Conservation (phyloP, 2,888 invertebrate genomes). For the Cerastis rubricosa region DNA sequence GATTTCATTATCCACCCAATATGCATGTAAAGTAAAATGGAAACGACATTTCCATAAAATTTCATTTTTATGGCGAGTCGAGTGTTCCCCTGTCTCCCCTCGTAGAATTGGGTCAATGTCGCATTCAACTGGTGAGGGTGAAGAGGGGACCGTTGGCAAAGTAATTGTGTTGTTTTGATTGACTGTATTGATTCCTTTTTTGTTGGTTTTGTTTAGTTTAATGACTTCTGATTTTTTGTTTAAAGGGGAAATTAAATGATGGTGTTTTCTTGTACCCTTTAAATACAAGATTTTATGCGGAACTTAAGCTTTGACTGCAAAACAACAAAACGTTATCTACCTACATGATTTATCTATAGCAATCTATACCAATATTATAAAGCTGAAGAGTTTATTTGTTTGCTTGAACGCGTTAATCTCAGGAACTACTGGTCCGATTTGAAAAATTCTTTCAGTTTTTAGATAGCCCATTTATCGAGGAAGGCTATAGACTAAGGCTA, state of each 20-base stretch:
- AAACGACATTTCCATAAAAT: slow-evolving; percentile 72
- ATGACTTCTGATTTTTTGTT: slow-evolving; percentile 6
- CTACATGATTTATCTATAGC: too few species aligned
- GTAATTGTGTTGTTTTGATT: slow-evolving; percentile 72
- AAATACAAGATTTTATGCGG: background rate
- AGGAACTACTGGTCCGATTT: too few species aligned
- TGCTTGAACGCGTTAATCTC: too few species aligned
- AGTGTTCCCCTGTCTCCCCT: slow-evolving; percentile 51
- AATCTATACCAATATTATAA: too few species aligned
- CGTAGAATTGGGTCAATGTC: slow-evolving; percentile 81
- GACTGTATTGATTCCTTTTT: slow-evolving; percentile 58
- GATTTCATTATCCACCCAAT: slow-evolving; percentile 67
- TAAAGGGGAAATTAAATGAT: background rate
- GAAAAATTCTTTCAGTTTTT: too few species aligned
- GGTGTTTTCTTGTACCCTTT: background rate
- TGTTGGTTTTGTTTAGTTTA: slow-evolving; percentile 20
- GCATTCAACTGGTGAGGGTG: slow-evolving; percentile 79
- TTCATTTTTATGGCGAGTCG: slow-evolving; percentile 68
- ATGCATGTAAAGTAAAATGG: slow-evolving; percentile 72
- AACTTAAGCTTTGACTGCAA: background rate
- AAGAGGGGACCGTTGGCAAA: slow-evolving; percentile 63
- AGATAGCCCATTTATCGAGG: too few species aligned
- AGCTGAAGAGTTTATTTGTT: too few species aligned
- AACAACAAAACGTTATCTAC: background rate
- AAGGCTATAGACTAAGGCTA: too few species aligned